A percentile compares a stretch with the other conserved stretches of the same genome.
Conservation (phyloP, 2,888 invertebrate species). For the Acanthoscelides obtectus region DNA sequence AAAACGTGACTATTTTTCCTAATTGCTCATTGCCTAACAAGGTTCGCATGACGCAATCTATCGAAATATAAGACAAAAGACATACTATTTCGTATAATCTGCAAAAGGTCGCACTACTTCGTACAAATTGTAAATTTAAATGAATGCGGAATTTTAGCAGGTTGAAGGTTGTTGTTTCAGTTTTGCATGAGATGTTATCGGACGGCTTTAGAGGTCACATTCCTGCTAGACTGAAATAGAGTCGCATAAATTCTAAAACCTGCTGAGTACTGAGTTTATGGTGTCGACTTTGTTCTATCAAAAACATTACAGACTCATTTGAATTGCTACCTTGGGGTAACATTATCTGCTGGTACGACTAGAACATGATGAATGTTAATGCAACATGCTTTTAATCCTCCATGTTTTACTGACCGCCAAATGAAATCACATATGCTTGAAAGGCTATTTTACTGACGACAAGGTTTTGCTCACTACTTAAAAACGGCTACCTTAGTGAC, state of each 20-base stretch:
- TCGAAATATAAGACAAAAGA: not conserved
- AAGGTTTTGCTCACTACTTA: too few species aligned
- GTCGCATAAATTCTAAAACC: not conserved
- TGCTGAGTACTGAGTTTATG: not conserved
- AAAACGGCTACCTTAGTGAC: too few species aligned
- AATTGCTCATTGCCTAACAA: not conserved
- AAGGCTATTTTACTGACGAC: too few species aligned
- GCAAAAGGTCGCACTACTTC: not conserved
- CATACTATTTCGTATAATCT: not conserved
- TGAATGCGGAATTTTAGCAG: not conserved
- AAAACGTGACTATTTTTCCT: not conserved
- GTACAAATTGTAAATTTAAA: not conserved
- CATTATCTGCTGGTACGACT: too few species aligned
- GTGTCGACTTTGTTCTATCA: too few species aligned
- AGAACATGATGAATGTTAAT: too few species aligned
- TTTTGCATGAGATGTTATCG: not conserved
- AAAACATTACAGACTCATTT: too few species aligned
- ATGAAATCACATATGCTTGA: too few species aligned
- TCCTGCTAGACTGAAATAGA: not conserved
- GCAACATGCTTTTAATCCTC: too few species aligned
- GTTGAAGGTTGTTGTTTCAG: not conserved
- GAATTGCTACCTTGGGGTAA: too few species aligned
- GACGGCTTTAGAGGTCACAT: not conserved
- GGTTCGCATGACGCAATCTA: not conserved
- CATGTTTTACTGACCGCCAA: too few species aligned